Conservation (phyloP, 2,888 invertebrate species). For the Clistopyga incitator region DNA sequence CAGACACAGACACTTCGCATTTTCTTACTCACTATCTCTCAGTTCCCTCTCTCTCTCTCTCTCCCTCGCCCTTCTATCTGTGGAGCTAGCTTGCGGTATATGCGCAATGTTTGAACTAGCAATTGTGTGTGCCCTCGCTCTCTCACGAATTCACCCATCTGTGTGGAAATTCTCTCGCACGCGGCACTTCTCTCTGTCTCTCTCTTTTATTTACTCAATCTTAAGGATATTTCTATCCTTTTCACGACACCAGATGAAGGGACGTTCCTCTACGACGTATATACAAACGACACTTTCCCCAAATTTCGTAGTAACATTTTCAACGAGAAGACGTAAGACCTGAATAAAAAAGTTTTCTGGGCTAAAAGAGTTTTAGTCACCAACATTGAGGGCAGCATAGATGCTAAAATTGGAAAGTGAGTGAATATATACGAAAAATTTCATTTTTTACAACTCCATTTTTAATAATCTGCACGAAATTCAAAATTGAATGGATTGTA, state of each 20-base stretch:
- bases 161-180: slow-evolving; percentile 43
- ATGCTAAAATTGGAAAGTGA: too few relatives aligned
- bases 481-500: too few relatives aligned
- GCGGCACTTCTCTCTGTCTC: slow-evolving; percentile 57
- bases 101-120: slow-evolving; percentile 49
- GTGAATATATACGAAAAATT: too few relatives aligned
- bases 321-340: too few relatives aligned
- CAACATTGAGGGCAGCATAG: too few relatives aligned
- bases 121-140: slow-evolving; percentile 53
- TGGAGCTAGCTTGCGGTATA: not conserved
- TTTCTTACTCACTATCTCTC: slow-evolving; percentile 13
- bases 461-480: too few relatives aligned
- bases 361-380: too few relatives aligned
- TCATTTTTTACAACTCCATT: too few relatives aligned
- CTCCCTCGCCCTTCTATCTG: not conserved
- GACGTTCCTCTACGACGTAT: not conserved
- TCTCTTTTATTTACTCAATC: slow-evolving; percentile 39
- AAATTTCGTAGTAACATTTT: too few relatives aligned
- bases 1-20: slow-evolving; percentile 27
- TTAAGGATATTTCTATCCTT: slow-evolving; percentile 41
- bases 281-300: too few relatives aligned
- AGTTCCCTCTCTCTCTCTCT: slow-evolving; percentile 2
- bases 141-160: slow-evolving; percentile 49
- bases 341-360: too few relatives aligned
- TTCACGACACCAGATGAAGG: slow-evolving; percentile 35